Base-by-base conservation (phyloP, 1,140 invertebrate genomes). In the Drosophila pseudoananassae region DNA sequence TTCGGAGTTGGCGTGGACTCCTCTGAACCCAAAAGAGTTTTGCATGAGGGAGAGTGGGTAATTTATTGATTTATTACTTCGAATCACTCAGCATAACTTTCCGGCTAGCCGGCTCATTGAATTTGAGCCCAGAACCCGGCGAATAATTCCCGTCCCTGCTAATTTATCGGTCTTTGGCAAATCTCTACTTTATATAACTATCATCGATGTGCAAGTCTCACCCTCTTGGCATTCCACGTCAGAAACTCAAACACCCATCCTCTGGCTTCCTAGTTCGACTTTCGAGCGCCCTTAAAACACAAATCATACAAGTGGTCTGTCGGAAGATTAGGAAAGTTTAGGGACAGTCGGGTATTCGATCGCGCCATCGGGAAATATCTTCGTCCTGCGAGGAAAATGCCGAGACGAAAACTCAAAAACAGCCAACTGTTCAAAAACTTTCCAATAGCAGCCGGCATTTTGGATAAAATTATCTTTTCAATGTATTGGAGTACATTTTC, bases 21-120 rank as follows among this genome's bases (percentile, higher is more conserved):
- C 43, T 33, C 61, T 59, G 76, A 74, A 65, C 68, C 59, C 50
- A 38, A 46, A 46, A 45, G 51, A 47, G 66, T 63, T 81, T 80
- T 75, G 76, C 74, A 82, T 83, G 51, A 61, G 60, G 23, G 36
- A 51, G 71, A 64, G 57, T 66, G 75, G 53, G 66, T 88, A 88
- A 88, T 88, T 88, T 88, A 88, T 88, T 88, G 83, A 88, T 88
- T 72, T 88, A 87, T 83, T 83, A 83, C 76, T 88, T 54, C 71
- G 83, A 88, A 88, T 88, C 84, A 88, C 83, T 88, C 84, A 88
- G 83, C 83, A 88, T 88, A 88, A 78, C 82, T 87, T 85, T 87
- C 33, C 15, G 60, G n/a, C 69, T 64, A 63, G 59, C 33, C 65
- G 45, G 29, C 56, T 77, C 68, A 51, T 68, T 56, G 25, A 12